Base-by-base conservation (phyloP, 1,140 invertebrate genomes). In the Nomia melanderi region DNA sequence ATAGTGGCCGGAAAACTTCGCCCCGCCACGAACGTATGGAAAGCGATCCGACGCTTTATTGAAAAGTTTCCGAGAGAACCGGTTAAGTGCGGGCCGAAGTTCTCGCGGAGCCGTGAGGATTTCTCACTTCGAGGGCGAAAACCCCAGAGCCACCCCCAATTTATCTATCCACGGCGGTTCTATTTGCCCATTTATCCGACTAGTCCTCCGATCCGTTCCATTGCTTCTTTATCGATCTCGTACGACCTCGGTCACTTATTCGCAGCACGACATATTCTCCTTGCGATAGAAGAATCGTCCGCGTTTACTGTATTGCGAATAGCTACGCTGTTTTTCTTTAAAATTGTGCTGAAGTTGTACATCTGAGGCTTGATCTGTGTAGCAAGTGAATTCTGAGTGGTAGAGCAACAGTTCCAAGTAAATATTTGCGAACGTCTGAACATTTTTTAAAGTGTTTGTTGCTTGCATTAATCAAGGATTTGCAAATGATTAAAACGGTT, bases 71-170 rank as follows among this genome's bases (percentile, higher is more conserved):
- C 44, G 66, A 66, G 67, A 50, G 29, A 62, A 60, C 63, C 67
- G 63, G 79, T 77, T 80, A 77, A 82, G 80, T 59, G 79, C 72
- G 78, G 63, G 72, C n/a, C 23, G 64, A 82, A 82, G 60, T 81
- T 82, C 27, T 23, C 65, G 59, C 56, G 53, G 57, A 59, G 31
- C 73, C 72, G 72, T 64, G 73, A 81, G 74, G 71, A 82, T 67
- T 69, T 81, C 73, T 74, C 50, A 23, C 80, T 71, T 56, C n/a
- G 53, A 27, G n/a, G n/a, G n/a, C n/a, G n/a, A n/a, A n/a, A n/a
- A n/a, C n/a, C n/a, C n/a, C n/a, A n/a, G n/a, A n/a, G n/a, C n/a
- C n/a, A n/a, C n/a, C n/a, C n/a, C n/a, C n/a, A 31, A 82, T 81
- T 77, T 63, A 72, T 72, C 56, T 63, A 33, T 63, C 47, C 44